phyloP scores from a whole-genome alignment of 2,888 invertebrate genomes.

The Amiota minor region DNA sequence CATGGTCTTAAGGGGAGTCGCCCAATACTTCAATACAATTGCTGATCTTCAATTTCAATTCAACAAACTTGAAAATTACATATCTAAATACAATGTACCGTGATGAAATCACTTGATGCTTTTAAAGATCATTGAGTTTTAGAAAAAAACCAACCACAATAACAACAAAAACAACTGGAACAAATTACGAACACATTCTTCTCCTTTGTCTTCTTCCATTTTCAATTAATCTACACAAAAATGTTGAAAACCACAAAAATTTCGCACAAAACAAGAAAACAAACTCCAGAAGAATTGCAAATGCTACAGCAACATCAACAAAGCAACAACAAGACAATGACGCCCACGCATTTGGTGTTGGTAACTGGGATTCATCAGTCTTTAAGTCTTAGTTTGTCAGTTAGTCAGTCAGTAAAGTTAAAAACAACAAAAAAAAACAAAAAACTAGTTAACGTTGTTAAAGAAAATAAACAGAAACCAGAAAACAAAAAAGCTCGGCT shows the following conservation, averaged over 20 bases:
- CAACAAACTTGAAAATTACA: too few species aligned
- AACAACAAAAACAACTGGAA: background rate
- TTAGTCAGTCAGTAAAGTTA: background rate
- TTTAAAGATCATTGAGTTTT: too few species aligned
- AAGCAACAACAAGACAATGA: conserved; percentile 12
- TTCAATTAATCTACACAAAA: conserved; percentile 59
- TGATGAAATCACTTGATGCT: too few species aligned
- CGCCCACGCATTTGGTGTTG: conserved; percentile 1
- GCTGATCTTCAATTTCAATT: too few species aligned
- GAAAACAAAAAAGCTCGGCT: background rate
- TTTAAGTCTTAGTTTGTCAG: background rate
- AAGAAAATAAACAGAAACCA: background rate
- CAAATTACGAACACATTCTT: conserved; percentile 55
- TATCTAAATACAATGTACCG: too few species aligned
- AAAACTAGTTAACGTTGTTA: conserved; percentile 5
- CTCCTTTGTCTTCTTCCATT: conserved; percentile 48
- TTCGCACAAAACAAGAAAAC: background rate
- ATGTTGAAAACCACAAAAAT: conserved; percentile 46
- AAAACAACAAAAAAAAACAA: background rate
- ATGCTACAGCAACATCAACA: background rate
- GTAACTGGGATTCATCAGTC: too few species aligned
- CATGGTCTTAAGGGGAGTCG: too few species aligned
- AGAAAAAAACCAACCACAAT: too few species aligned
- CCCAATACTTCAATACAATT: too few species aligned
- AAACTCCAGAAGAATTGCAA: too few species aligned